Conservation (phyloP, 2,888 invertebrate species). For the Netelia melanura region DNA sequence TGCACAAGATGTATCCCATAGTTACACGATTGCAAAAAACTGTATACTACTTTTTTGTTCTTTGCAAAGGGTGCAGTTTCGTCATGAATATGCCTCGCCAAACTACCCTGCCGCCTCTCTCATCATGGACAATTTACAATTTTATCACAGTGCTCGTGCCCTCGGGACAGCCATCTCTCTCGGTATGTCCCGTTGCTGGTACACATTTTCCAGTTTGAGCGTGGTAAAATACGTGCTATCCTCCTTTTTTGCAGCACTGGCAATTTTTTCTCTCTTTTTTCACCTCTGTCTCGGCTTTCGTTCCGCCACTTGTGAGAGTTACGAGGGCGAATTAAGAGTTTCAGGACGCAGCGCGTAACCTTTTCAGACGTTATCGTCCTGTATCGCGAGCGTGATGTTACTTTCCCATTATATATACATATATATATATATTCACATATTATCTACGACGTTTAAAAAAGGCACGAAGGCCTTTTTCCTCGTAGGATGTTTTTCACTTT, state of each 20-base stretch:
- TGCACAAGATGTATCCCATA: background rate
- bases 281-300: background rate
- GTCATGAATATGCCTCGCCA: conserved; percentile 66
- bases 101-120: conserved; percentile 14
- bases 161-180: conserved; percentile 19
- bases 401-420: background rate
- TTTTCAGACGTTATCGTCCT: conserved; percentile 58
- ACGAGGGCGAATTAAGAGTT: conserved; percentile 60
- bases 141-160: conserved; percentile 46
- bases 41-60: conserved; percentile 4
- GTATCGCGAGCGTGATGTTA: conserved; percentile 19
- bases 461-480: background rate
- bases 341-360: conserved; percentile 34
- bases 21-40: background rate
- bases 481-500: background rate
- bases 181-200: background rate
- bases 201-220: conserved; percentile 10
- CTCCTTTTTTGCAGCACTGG: background rate
- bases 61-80: conserved; percentile 42
- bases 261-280: background rate
- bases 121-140: conserved; percentile 60
- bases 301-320: conserved; percentile 53
- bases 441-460: background rate
- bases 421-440: conserved; percentile 17
- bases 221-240: conserved; percentile 47